Conservation (phyloP, 2,113 vertebrate species). For the Petrocephalus microphthalmus region DNA sequence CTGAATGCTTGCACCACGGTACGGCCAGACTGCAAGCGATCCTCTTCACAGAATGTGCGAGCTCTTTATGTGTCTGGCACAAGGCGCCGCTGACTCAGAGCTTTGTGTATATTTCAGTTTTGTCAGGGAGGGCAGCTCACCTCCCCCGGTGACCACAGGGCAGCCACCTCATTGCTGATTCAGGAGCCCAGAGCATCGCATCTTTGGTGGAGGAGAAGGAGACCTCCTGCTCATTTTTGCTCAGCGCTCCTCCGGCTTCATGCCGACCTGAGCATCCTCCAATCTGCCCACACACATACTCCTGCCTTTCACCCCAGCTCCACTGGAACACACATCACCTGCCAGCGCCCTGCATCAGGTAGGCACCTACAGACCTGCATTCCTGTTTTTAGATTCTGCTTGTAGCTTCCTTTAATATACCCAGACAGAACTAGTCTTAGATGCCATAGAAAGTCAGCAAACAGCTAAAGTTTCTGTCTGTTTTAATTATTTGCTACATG, state of each 20-base stretch:
- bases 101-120: neutral
- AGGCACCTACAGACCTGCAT: neutral
- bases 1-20: neutral
- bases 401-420: neutral
- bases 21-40: neutral
- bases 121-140: neutral
- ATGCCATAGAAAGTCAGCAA: neutral
- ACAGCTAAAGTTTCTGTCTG: neutral
- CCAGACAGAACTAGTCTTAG: neutral
- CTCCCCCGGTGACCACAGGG: neutral
- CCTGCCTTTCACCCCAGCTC: neutral
- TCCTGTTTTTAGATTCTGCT: neutral
- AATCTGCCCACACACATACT: neutral
- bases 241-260: neutral
- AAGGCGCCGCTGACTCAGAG: neutral
- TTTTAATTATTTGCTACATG: neutral
- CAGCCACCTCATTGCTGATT: neutral
- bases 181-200: neutral
- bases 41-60: neutral
- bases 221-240: neutral
- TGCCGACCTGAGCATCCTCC: neutral
- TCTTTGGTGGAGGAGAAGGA: neutral
- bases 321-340: neutral
- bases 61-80: neutral
- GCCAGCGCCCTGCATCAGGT: neutral